Evolutionary conservation across 2,113 vertebrate species (phyloP).

Genomic region (Pteruthius melanotis): DNA sequence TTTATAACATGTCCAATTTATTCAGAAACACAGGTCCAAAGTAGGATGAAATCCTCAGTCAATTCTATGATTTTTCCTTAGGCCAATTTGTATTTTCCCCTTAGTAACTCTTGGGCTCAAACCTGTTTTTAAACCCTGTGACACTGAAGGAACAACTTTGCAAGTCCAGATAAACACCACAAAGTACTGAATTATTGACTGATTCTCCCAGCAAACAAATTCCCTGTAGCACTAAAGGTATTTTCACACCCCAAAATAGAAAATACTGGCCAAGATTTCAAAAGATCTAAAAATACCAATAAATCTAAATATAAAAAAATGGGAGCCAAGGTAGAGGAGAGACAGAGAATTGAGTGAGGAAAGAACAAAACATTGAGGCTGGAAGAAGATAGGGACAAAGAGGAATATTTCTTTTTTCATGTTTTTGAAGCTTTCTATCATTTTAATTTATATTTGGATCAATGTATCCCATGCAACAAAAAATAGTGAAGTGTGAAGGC

Average conservation of each 20-base stretch:
- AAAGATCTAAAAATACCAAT: constrained; percentile 8
- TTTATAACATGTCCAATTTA: neutral
- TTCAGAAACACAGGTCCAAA: neutral
- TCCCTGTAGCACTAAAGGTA: neutral
- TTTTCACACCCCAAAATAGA: constrained; percentile 8
- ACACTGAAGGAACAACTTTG: neutral
- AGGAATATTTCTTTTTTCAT: neutral
- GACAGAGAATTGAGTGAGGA: neutral
- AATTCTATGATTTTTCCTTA: neutral
- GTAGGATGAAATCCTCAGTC: neutral
- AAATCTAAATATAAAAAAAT: neutral
- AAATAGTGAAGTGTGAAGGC: neutral
- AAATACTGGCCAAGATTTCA: constrained; percentile 3
- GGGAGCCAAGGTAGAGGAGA: neutral
- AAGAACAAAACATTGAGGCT: neutral
- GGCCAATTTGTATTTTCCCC: neutral
- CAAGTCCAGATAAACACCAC: neutral
- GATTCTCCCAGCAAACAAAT: neutral
- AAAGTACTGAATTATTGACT: neutral
- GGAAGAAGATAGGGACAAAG: neutral
- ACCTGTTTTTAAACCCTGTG: neutral
- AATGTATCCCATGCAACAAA: neutral
- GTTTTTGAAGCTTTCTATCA: neutral
- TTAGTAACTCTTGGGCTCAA: neutral
- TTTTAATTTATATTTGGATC: constrained; percentile 37